phyloP scores from a whole-genome alignment of 2,113 vertebrate species.

The Lontra canadensis region DNA sequence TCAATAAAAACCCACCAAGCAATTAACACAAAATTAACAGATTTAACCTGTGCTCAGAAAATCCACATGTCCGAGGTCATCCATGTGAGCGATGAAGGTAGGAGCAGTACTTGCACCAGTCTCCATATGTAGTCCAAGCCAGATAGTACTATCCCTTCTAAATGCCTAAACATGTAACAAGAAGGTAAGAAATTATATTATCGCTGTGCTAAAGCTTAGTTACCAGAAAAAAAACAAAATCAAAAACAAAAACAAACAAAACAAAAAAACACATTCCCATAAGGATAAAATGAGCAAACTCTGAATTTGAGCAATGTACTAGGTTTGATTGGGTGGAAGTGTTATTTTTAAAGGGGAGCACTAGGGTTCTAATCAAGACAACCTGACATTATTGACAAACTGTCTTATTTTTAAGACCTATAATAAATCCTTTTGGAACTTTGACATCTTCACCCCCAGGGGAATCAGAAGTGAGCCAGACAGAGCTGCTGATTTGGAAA shows the following conservation, averaged over 20 bases:
- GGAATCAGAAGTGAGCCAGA: slow-evolving; percentile 40
- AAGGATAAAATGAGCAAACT: slow-evolving; percentile 17
- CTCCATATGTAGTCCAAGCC: neutral
- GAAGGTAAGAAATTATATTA: slow-evolving; percentile 40
- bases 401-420: slow-evolving; percentile 21
- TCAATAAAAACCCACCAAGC: slow-evolving; percentile 22
- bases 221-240: neutral
- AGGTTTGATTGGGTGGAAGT: neutral
- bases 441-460: neutral
- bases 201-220: neutral
- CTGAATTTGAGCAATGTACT: neutral
- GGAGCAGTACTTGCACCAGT: neutral
- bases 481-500: slow-evolving; percentile 3
- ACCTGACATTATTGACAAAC: neutral
- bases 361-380: slow-evolving; percentile 23
- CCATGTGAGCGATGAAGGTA: neutral
- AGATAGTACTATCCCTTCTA: slow-evolving; percentile 24
- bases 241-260: no score
- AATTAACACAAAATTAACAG: slow-evolving; percentile 23
- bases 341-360: slow-evolving; percentile 12
- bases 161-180: slow-evolving; percentile 35
- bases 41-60: slow-evolving; percentile 47
- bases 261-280: neutral
- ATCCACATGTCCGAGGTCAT: neutral
- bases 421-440: slow-evolving; percentile 29